These are phyloP conservation scores for Tragelaphus oryx DNA, from an alignment of 2,797 vertebrate genomes.

Conservation along the genomic window DNA sequence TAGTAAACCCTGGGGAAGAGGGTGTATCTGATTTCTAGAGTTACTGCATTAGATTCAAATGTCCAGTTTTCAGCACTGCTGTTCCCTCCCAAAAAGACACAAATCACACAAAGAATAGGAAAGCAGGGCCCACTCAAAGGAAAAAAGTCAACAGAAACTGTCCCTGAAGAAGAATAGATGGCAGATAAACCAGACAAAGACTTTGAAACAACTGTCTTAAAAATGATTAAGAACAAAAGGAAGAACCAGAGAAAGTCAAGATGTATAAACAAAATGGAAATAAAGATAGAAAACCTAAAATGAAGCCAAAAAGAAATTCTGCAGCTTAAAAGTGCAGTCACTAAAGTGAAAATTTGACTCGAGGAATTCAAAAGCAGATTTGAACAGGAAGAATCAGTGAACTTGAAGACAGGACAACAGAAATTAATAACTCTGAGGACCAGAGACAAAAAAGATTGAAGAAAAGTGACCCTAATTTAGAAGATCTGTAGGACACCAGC, in stretches of 20 bases:
- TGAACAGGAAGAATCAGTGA: not conserved
- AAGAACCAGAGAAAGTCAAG: not conserved
- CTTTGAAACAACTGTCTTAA: not conserved
- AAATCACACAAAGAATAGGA: not conserved
- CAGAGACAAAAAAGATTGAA: not conserved
- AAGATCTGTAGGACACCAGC: not conserved
- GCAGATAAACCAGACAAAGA: not conserved
- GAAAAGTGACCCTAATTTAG: not conserved
- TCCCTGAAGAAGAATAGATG: not conserved
- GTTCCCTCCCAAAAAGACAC: not conserved
- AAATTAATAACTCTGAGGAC: not conserved
- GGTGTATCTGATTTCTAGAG: not conserved
- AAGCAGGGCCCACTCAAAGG: not conserved
- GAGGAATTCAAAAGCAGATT: not conserved
- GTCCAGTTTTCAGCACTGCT: not conserved
- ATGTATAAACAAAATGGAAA: not conserved
- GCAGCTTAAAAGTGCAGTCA: not conserved
- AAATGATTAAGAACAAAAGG: not conserved
- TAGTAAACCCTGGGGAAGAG: not conserved
- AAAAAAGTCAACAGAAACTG: not conserved
- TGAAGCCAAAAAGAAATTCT: not conserved
- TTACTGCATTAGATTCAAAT: not conserved
- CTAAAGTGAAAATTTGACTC: not conserved
- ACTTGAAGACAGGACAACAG: not conserved
- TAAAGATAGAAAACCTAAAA: not conserved